Evolutionary conservation across 2,888 invertebrate species (phyloP), one percentile per base, ranked within the genome.

Genomic region (Dasysyrphus tricinctus): DNA sequence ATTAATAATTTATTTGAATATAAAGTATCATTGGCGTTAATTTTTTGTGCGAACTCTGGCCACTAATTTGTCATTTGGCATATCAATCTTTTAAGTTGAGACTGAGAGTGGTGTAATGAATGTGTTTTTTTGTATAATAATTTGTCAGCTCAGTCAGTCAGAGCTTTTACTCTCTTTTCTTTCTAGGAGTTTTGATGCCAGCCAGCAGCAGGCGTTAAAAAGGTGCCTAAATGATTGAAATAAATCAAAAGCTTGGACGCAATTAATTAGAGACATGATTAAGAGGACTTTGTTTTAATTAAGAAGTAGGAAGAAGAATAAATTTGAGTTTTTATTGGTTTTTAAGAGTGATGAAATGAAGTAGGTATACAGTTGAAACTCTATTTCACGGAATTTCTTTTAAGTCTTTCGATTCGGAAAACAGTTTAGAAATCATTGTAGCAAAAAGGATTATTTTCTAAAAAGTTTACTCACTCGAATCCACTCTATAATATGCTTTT

Each of bases 1-100:
- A 80, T 76, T 80, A 54, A 29, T 54, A 84, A 84, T 84, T 84
- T 76, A 79, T 72, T 75, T 51, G 80, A 80, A 79, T 83, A 84
- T 84, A 76, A 80, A 80, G 54, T 76, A 70, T 83, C 75, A 54
- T 75, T 76, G 65, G 75, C 75, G 75, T 76, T 76, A 80, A 80
- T 80, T 75, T 63, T 80, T 70, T 54, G 59, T 51, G 70, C 70
- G 57, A 72, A 76, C 80, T 75, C 61, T 67, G 51, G 79, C 80
- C 76, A 80, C 49, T 72, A 80, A 84, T 84, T 84, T 84, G 84
- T 84, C 84, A 76, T 72, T 70, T 80, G 59, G 75, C 49, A 44
- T 78, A 61, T 67, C 54, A 67, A 78, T 73, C 51, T 61, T 54
- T 54, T 51, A 49, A 49, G 49, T 49, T 49, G 44, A 73, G 65